These are phyloP conservation scores for Acanthisitta chloris DNA, from an alignment of 2,113 vertebrate species.

Conservation along the genomic window DNA sequence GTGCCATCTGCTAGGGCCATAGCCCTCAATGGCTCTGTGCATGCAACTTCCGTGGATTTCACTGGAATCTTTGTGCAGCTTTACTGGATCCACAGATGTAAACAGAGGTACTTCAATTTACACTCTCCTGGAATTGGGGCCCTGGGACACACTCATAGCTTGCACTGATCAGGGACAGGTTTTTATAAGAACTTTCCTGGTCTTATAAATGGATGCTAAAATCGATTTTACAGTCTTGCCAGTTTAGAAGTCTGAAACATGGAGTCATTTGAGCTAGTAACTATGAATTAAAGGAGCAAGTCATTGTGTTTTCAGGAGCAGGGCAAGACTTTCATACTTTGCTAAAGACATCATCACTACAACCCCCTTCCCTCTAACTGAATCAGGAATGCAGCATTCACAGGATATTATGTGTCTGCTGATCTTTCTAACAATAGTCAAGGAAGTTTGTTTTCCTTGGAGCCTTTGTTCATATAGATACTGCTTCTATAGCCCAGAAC, in stretches of 20 bases:
- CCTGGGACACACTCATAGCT: not conserved
- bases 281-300: not conserved
- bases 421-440: not conserved
- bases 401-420: not conserved
- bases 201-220: not conserved
- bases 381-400: not conserved
- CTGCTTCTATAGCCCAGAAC: not conserved
- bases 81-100: not conserved
- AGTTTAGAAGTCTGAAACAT: not conserved
- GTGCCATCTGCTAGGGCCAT: constrained; percentile 1
- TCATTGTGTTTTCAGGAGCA: not conserved
- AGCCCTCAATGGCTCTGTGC: not conserved
- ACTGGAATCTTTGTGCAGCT: not conserved
- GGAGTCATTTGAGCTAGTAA: not conserved
- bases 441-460: not conserved
- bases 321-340: not conserved
- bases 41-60: not conserved
- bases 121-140: not conserved
- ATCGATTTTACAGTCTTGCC: not conserved
- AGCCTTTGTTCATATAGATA: not conserved
- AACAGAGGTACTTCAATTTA: not conserved
- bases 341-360: not conserved
- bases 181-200: not conserved
- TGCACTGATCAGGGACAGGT: not conserved
- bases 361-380: not conserved